Evolutionary conservation across 2,888 invertebrate genomes (phyloP).

Genomic region (Oscheius sp.): DNA sequence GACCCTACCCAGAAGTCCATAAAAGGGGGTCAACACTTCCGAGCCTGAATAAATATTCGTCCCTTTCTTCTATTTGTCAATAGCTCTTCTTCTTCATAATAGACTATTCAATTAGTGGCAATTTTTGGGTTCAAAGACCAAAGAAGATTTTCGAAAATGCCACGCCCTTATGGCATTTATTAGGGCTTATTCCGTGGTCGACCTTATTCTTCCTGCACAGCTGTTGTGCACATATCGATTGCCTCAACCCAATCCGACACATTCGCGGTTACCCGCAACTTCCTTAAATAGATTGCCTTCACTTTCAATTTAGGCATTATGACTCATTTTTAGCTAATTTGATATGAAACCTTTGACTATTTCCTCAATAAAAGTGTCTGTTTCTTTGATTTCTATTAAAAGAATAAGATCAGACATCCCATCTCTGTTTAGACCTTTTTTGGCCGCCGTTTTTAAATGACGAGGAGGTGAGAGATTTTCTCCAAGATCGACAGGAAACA

Average conservation of each 20-base stretch:
- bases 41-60: not conserved
- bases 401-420: too few relatives aligned
- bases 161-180: not conserved
- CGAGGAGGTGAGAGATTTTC: conserved; percentile 30
- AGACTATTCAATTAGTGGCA: conserved; percentile 19
- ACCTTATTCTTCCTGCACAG: conserved; percentile 21
- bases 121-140: conserved; percentile 8
- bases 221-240: conserved; percentile 36
- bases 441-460: conserved; percentile 10
- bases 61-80: not conserved
- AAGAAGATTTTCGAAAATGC: not conserved
- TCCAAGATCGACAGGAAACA: conserved; percentile 18
- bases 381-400: too few relatives aligned
- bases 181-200: not conserved
- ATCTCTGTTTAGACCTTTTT: not conserved
- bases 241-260: not conserved
- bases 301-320: not conserved
- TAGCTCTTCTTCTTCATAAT: not conserved
- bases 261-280: not conserved
- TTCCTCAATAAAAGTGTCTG: not conserved
- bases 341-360: not conserved
- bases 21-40: not conserved
- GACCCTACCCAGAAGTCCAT: not conserved
- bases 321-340: not conserved
- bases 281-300: not conserved